A percentile compares a stretch with the other conserved stretches of the same genome.
phyloP scores from a whole-genome alignment of 1,140 invertebrate species.

The Brachionus paranguensis region DNA sequence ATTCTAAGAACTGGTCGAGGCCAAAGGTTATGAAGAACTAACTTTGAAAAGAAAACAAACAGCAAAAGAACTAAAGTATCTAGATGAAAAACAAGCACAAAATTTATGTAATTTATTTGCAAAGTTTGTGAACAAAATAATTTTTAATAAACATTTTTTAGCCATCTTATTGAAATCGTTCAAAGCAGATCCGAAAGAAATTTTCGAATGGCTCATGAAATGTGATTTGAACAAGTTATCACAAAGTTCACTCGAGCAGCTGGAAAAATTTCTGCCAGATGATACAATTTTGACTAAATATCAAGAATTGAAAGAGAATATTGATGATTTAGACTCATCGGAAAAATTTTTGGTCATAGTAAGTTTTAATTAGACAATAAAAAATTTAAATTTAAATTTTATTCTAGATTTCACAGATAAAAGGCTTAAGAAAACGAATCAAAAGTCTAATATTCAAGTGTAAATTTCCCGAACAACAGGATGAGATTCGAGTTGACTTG shows the following conservation, averaged over 20 bases:
- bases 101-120: conserved; percentile 65
- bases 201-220: conserved; percentile 72
- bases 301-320: conserved; percentile 69
- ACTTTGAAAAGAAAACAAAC: conserved; percentile 69
- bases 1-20: conserved; percentile 44
- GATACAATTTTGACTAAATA: conserved; percentile 78
- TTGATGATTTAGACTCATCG: conserved; percentile 77
- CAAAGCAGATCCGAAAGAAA: conserved; percentile 78
- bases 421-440: conserved; percentile 75
- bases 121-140: background rate
- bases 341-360: conserved; percentile 92
- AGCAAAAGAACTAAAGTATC: conserved; percentile 78
- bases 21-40: conserved; percentile 42
- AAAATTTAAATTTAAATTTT: background rate
- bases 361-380: conserved; percentile 49
- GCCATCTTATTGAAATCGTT: conserved; percentile 65
- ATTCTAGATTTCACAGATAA: conserved; percentile 68
- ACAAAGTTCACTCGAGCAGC: conserved; percentile 71
- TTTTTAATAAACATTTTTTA: conserved; percentile 44
- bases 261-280: conserved; percentile 76
- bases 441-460: conserved; percentile 84
- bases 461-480: conserved; percentile 64
- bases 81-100: conserved; percentile 86
- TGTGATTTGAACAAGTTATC: conserved; percentile 78
- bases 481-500: conserved; percentile 62